These are phyloP conservation scores for Fringilla coelebs DNA, from an alignment of 2,797 vertebrate species.

Conservation along the genomic window DNA sequence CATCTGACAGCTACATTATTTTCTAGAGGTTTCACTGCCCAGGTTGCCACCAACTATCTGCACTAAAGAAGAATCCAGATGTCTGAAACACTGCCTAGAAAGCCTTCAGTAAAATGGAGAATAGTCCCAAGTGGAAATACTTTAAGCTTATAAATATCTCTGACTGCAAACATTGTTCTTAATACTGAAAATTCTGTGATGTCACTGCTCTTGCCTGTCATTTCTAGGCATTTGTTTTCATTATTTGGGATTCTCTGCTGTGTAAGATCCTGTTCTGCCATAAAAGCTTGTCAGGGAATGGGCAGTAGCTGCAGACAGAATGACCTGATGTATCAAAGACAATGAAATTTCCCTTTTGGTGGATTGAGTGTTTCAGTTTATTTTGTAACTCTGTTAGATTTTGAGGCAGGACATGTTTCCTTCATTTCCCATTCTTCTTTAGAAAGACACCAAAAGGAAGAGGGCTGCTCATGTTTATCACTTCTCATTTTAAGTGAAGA, in stretches of 20 bases:
- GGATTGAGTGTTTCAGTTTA: neutral
- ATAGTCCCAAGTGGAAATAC: neutral
- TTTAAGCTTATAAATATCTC: neutral
- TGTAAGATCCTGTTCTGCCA: neutral
- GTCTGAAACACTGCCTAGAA: neutral
- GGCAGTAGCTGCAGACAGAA: neutral
- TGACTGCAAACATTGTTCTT: neutral
- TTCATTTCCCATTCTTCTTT: neutral
- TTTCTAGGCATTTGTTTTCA: neutral
- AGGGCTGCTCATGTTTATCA: neutral
- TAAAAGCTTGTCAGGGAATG: neutral
- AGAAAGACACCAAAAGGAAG: neutral
- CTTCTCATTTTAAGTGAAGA: neutral
- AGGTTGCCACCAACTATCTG: neutral
- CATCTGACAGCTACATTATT: neutral
- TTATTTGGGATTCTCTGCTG: neutral
- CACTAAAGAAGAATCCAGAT: neutral
- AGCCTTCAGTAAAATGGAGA: neutral
- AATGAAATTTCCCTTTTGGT: neutral
- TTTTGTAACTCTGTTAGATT: neutral
- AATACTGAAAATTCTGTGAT: neutral
- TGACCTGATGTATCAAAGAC: neutral
- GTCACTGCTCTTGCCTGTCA: neutral
- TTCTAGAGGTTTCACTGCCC: neutral
- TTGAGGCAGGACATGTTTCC: neutral